Conservation (phyloP, 2,888 invertebrate genomes). For the Cephus pygmeus region DNA sequence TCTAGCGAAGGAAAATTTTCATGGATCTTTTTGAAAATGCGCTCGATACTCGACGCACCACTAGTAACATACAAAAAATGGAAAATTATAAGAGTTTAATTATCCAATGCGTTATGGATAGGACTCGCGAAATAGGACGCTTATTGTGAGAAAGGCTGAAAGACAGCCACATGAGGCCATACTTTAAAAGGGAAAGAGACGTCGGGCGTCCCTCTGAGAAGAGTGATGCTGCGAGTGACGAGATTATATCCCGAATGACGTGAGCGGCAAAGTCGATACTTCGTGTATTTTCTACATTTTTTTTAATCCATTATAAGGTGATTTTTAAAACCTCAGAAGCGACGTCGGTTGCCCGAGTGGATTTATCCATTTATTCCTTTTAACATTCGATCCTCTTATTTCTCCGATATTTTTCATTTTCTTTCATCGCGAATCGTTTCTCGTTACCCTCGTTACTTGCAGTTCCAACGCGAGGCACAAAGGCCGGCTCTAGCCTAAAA, state of each 20-base stretch:
- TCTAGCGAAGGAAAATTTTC: not conserved
- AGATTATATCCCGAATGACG: not conserved
- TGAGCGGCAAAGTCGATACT: slow-evolving; percentile 33
- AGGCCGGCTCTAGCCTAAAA: not conserved
- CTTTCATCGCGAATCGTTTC: not conserved
- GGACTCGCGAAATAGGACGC: not conserved
- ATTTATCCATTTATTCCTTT: not conserved
- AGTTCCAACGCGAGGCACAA: not conserved
- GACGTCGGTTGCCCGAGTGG: not conserved
- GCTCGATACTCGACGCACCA: not conserved
- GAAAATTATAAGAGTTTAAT: not conserved
- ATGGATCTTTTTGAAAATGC: not conserved
- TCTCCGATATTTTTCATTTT: not conserved
- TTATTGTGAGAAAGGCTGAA: slow-evolving; percentile 40
- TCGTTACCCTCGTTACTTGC: not conserved
- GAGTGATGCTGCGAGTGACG: not conserved
- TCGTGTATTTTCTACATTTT: slow-evolving; percentile 29
- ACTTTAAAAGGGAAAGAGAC: slow-evolving; percentile 22
- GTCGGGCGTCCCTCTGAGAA: not conserved
- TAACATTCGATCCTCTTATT: not conserved
- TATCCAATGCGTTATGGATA: not conserved
- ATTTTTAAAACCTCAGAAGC: not conserved
- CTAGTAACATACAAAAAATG: not conserved
- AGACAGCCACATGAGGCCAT: slow-evolving; percentile 54
- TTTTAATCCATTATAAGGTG: slow-evolving; percentile 18